Evolutionary conservation across 2,888 invertebrate genomes (phyloP), one percentile per base, ranked within the genome.

Genomic region (Leucania comma): DNA sequence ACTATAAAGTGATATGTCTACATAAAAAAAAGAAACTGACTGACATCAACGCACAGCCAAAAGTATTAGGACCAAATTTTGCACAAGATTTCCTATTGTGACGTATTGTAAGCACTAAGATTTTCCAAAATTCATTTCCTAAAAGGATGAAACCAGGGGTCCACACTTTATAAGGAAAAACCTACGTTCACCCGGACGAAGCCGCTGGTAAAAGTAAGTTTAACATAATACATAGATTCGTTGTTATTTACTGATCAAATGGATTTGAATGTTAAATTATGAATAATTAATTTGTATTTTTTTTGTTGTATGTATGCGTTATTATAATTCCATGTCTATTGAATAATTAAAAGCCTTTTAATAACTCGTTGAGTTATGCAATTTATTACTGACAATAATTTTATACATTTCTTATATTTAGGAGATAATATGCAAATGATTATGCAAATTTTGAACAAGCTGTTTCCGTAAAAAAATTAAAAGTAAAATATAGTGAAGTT

Each of bases 401-500:
- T 64, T 14, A 20, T 38, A 26, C 6, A 26, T 68, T 65, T 48
- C 58, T 46, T 59, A 59, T 58, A 61, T 65, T 26, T 48, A 48
- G 32, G 51, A 68, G 2, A 68, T 78, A 78, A 67, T 78, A 72
- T 32, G 56, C 60, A 29, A 60, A 32, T 69, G 12, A 68, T 69
- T 79, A 74, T 78, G 68, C 42, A 20, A 68, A 59, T 53, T 68
- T 32, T 53, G 20, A 22, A 62, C 29, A 50, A 61, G 32, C 26
- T 22, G 24, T 20, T 70, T 76, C 17, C 20, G 26, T 1, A 48
- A 26, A 6, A 32, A 54, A 50, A 66, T 59, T 51, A 56, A 68
- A 56, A 50, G 20, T 22, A 46, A 51, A 53, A 24, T n/a, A n/a
- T 29, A 29, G 29, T 29, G 29, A 29, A 29, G 3, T 29, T 29